These are phyloP conservation scores for Ammospiza maritima DNA, from an alignment of 2,797 vertebrate genomes.

Conservation along the genomic window DNA sequence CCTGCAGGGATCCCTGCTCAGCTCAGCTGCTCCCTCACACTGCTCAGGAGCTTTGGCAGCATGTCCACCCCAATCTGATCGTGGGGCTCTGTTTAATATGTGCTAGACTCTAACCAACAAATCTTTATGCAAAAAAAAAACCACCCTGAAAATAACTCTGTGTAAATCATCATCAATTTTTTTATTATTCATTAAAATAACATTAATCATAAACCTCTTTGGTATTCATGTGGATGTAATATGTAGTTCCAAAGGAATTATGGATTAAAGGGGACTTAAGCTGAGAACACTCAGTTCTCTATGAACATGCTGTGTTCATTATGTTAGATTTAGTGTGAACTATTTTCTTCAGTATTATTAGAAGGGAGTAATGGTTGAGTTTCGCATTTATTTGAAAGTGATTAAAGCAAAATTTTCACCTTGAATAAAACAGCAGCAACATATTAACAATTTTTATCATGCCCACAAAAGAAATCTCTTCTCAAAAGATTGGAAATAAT, in stretches of 20 bases:
- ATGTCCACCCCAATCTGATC: background rate
- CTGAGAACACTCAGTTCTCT: constrained; percentile 70
- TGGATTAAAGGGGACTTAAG: constrained; percentile 68
- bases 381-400: constrained; percentile 72
- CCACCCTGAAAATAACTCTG: constrained; percentile 28
- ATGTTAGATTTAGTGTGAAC: constrained; percentile 73
- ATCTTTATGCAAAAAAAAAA: constrained; percentile 9
- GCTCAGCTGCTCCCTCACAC: background rate
- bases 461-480: constrained; percentile 71
- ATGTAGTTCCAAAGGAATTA: constrained; percentile 74
- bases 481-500: constrained; percentile 69
- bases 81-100: background rate
- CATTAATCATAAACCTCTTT: constrained; percentile 72
- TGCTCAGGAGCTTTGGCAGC: background rate
- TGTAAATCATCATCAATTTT: constrained; percentile 66
- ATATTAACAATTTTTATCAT: constrained; percentile 74
- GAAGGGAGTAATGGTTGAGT: constrained; percentile 64
- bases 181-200: constrained; percentile 77
- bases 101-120: constrained; percentile 26
- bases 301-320: constrained; percentile 71
- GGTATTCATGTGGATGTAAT: constrained; percentile 69
- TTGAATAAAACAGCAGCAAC: constrained; percentile 71
- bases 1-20: background rate
- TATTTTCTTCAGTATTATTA: constrained; percentile 74
- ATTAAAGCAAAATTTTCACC: constrained; percentile 77